Evolutionary conservation across 2,797 vertebrate species (phyloP).

Genomic region (Chromis chromis): DNA sequence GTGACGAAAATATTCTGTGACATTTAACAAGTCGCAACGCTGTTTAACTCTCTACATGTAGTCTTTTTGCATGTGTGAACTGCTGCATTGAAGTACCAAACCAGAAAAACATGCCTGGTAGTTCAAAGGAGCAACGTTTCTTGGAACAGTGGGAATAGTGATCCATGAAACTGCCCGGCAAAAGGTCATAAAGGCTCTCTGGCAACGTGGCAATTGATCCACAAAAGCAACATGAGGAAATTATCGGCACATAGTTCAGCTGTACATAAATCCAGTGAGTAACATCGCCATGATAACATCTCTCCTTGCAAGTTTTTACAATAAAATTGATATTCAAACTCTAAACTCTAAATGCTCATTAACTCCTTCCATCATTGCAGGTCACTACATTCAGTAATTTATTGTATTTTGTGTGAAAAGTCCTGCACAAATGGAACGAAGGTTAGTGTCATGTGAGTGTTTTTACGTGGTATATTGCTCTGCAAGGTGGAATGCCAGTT

Average conservation of each 20-base stretch:
- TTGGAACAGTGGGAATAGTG: not conserved
- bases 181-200: not conserved
- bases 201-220: not conserved
- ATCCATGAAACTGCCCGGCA: not conserved
- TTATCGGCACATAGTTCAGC: not conserved
- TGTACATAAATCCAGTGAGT: no score
- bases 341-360: not conserved
- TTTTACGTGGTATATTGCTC: not conserved
- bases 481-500: constrained; percentile 24
- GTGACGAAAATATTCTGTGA: not conserved
- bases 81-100: no score
- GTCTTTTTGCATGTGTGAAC: no score
- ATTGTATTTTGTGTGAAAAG: not conserved
- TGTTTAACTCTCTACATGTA: not conserved
- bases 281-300: no score
- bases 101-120: not conserved
- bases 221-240: not conserved
- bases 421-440: not conserved
- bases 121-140: not conserved
- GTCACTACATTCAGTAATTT: not conserved
- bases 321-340: not conserved
- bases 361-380: not conserved
- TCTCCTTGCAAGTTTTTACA: no score
- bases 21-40: not conserved
- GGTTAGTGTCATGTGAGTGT: no score